Percentiles rank a stretch among this genome's conserved stretches.
Conservation (phyloP, 1,140 invertebrate genomes). For the Lineus longissimus region DNA sequence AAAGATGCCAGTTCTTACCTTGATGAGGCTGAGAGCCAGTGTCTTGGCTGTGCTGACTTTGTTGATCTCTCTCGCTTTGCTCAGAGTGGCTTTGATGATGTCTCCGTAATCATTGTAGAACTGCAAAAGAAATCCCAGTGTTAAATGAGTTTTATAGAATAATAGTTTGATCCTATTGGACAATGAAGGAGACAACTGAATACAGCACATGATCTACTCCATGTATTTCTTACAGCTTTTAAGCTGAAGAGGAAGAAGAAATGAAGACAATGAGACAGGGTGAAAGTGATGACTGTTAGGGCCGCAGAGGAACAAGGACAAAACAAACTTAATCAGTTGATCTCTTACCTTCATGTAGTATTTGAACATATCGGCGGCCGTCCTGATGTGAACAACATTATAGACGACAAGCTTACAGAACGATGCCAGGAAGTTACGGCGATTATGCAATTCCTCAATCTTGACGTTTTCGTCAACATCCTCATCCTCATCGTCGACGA, state of each 20-base stretch:
- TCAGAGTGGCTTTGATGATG: slow-evolving; percentile 95
- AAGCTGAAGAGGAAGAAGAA: neutral
- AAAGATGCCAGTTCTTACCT: slow-evolving; percentile 34
- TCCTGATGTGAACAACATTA: slow-evolving; percentile 88
- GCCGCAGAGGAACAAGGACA: too few relatives aligned
- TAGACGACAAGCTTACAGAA: slow-evolving; percentile 98
- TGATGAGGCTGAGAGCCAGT: slow-evolving; percentile 84
- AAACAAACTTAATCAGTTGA: too few relatives aligned
- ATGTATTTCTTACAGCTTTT: neutral
- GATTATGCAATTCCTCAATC: slow-evolving; percentile 94
- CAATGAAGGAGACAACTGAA: slow-evolving; percentile 7
- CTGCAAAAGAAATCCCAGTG: slow-evolving; percentile 51
- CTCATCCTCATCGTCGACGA: slow-evolving; percentile 74
- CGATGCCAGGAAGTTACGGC: slow-evolving; percentile 89
- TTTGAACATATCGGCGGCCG: slow-evolving; percentile 91
- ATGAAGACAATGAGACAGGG: neutral
- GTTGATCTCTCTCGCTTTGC: slow-evolving; percentile 95
- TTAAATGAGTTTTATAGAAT: slow-evolving; percentile 5
- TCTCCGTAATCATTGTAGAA: slow-evolving; percentile 99
- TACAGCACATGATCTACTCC: neutral
- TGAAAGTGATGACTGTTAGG: neutral
- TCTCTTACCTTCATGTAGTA: slow-evolving; percentile 85
- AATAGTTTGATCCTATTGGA: slow-evolving; percentile 10
- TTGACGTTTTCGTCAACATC: slow-evolving; percentile 82
- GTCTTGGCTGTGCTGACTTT: slow-evolving; percentile 94